A percentile compares a stretch with the other conserved stretches of the same genome.
These are phyloP conservation scores for Megaceryle alcyon DNA, from an alignment of 2,797 vertebrate genomes.

Conservation along the genomic window DNA sequence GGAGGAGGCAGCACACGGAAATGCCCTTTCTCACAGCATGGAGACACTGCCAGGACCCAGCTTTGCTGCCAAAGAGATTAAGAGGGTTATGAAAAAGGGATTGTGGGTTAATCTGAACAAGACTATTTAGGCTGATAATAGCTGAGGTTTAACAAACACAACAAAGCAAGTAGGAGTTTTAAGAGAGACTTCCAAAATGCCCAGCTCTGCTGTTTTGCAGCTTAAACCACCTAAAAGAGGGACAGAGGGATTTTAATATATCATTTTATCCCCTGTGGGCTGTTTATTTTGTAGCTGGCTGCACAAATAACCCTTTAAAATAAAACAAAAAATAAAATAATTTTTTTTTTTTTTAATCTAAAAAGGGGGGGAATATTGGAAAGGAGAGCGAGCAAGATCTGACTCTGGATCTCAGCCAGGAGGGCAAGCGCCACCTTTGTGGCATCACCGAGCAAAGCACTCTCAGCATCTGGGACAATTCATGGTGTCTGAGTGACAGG, in stretches of 20 bases:
- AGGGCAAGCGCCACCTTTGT: background rate
- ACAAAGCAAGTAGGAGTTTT: background rate
- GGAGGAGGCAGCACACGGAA: rapidly evolving
- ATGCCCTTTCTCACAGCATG: background rate
- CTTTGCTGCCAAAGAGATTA: background rate
- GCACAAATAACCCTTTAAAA: background rate
- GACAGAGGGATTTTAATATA: background rate
- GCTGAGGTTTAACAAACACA: background rate
- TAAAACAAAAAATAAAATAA: too few species aligned
- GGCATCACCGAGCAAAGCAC: rapidly evolving
- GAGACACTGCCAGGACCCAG: background rate
- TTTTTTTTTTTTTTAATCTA: too few species aligned
- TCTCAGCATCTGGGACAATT: background rate
- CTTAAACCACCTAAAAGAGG: background rate
- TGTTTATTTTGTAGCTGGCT: background rate
- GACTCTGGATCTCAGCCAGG: background rate
- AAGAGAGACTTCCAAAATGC: background rate
- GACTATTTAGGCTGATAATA: background rate
- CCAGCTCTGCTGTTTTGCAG: background rate
- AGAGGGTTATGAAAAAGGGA: background rate
- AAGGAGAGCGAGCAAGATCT: background rate
- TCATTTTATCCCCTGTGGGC: background rate
- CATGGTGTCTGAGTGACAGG: rapidly evolving
- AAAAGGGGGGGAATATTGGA: background rate
- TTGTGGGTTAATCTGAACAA: background rate